Base-by-base conservation (phyloP, 2,113 vertebrate species). In the Prochilodus magdalenae region DNA sequence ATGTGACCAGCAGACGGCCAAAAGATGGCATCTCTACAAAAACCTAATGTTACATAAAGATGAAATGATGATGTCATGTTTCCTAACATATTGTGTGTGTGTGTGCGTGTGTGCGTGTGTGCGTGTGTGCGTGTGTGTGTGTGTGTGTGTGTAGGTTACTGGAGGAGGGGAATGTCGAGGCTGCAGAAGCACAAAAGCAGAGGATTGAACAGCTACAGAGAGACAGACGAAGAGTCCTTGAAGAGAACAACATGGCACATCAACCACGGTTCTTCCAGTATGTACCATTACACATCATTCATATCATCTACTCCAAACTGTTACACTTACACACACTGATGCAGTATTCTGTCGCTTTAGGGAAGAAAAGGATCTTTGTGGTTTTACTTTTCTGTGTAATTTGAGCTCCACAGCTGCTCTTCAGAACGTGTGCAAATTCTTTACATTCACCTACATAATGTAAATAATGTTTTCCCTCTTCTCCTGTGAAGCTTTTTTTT, bases 181-280 rank as follows among this genome's bases (percentile, higher is more conserved):
- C 90, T 73, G 98, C 98, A 75, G 97, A 98, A 89, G 86, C 91
- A 62, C 95, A 98, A 77, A 99, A 99, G 86, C 96, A 98, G 89
- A 95, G 96, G 89, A 96, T 99, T 0, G 98, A 99, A 85, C 94
- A 97, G 89, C 94, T 97, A 11, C 98, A 99, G 92, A 94, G 98
- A 88, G 96, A 99, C 30, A 89, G 96, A 81, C 91, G 96, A 67
- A 93, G 94, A 84, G 90, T 95, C 89, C 90, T 97, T 47, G 97
- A 99, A 83, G 97, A 97, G 84, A 97, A 93, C 83, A 92, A 91
- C 10, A 36, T 92, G 83, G 92, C 94, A 15, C 96, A 99, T 88
- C 95, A 97, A 81, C 95, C 98, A 6, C 93, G 94, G 77, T 99
- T 98, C 92, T 99, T 99, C 94, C 96, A 96, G 98, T 98, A 82